Base-by-base conservation (phyloP, 92 coral and sea anemone genomes). In the Porites evermanni region DNA sequence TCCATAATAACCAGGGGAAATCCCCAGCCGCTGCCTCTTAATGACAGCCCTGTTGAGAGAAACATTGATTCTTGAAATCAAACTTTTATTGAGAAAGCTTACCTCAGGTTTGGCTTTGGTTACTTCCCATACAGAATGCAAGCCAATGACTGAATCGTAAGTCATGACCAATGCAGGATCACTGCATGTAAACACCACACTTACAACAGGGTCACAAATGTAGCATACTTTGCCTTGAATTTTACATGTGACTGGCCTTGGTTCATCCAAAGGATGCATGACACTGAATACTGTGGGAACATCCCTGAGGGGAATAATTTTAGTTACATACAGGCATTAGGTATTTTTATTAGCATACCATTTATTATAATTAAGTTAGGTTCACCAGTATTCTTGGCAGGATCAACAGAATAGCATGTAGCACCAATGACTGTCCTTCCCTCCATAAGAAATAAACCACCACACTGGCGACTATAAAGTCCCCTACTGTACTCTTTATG, bases 211-310 rank as follows among this genome's bases (percentile, higher is more conserved):
- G 70, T 97, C 99, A 75, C 93, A 89, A 64, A 95, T 61, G 74
- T 89, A 95, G 64, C 93, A 82, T 9, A 86, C 84, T 53, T 97
- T 97, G 53, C 89, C 99, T 89, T 95, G 91, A 69, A 86, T 86
- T 70, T 92, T 92, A 18, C 96, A 86, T 9, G 96, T 92, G 53
- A 97, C 91, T 32, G 99, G 99, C 51, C 99, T 89, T 58, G 99
- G 99, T 78, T 97, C 99, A 90, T 97, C 99, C 38, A 97, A 85
- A n/a, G 99, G 97, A 81, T 95, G 96, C 58, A 95, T 88, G 71
- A 97, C 84, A 85, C 97, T 93, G 75, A 97, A 97, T 73, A 97
- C 63, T 6, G 97, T 95, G 32, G 99, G 99, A 23, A 95, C 88
- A 71, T 91, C 96, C 84, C 96, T 95, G 72, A 70, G 54, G 50